These are phyloP conservation scores for Neopipo cinnamomea DNA, from an alignment of 2,113 vertebrate species.

Conservation along the genomic window DNA sequence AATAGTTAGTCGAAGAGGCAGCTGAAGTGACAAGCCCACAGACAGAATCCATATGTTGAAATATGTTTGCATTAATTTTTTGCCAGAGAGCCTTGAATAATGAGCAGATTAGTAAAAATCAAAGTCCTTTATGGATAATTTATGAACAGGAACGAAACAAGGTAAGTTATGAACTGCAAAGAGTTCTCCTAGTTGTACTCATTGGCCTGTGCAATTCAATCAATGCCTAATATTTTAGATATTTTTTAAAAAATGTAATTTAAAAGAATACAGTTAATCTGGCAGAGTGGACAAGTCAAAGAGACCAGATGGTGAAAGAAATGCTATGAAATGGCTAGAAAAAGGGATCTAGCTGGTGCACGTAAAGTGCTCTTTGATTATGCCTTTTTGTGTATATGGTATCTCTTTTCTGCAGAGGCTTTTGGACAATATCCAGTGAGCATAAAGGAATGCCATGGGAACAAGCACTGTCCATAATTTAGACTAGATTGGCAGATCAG, in stretches of 20 bases:
- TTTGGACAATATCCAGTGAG: neutral
- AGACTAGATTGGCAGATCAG: neutral
- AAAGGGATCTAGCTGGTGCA: neutral
- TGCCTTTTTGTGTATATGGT: neutral
- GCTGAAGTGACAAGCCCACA: neutral
- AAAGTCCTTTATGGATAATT: slow-evolving; percentile 27
- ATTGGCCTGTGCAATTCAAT: neutral
- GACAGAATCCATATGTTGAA: slow-evolving; percentile 18
- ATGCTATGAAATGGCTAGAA: neutral
- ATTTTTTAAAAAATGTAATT: neutral
- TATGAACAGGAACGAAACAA: slow-evolving; percentile 17
- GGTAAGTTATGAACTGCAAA: neutral
- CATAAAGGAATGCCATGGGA: neutral
- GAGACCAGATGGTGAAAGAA: neutral
- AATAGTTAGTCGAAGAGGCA: neutral
- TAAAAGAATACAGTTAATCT: neutral
- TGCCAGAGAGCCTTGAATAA: slow-evolving; percentile 10
- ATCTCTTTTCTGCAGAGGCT: neutral
- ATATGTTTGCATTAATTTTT: slow-evolving; percentile 11
- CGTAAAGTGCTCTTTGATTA: neutral
- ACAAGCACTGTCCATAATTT: neutral
- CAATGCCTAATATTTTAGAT: neutral
- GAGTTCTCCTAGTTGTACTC: neutral
- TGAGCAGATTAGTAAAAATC: slow-evolving; percentile 49
- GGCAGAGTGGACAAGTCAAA: neutral